Base-by-base conservation (phyloP, 2,113 vertebrate genomes). In the Oryzias celebensis region DNA sequence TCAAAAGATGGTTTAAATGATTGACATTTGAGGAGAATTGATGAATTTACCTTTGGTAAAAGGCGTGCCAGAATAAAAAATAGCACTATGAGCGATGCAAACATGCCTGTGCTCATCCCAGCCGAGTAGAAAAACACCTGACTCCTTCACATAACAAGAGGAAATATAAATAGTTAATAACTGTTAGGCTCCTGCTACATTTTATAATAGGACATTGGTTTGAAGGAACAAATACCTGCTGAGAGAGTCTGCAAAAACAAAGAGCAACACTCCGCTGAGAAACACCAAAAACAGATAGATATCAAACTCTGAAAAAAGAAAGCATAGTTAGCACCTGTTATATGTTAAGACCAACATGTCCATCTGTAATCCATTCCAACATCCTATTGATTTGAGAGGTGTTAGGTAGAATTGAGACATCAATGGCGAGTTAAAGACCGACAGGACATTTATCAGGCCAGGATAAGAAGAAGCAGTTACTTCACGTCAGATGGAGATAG, bases 91-190 rank as follows among this genome's bases (percentile, higher is more conserved):
- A 98, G 91, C 0, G 96, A 99, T n/a, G 96, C 94, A 36, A 98
- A 68, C 85, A 98, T 85, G 7, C 97, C 96, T 14, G 95, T 90
- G 48, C 94, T 94, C 86, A 96, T 90, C n/a, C 96, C 97, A 0
- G 95, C 91, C 0, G 95, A 96, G 81, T 98, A 99, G 86, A 92
- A 97, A 87, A 99, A 99, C 58, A 94, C 15, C 31, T 94, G 93
- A 88, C 97, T 99, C 91, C 97, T 99, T 85, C 8, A 62, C 6
- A 46, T 3, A 45, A 23, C 14, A 18, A 26, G 43, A n/a, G 18
- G 60, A 28, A 14, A 52, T 2, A 45, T 0, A 44, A 7, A 43
- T 0, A n/a, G 23, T 62, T 4, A 55, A 0, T 17, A 52, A 87
- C 55, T 7, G 56, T 16, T 12, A 18, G 4, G n/a, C 44, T 17